phyloP scores from a whole-genome alignment of 1,140 invertebrate species.

The Drosophila parvula region DNA sequence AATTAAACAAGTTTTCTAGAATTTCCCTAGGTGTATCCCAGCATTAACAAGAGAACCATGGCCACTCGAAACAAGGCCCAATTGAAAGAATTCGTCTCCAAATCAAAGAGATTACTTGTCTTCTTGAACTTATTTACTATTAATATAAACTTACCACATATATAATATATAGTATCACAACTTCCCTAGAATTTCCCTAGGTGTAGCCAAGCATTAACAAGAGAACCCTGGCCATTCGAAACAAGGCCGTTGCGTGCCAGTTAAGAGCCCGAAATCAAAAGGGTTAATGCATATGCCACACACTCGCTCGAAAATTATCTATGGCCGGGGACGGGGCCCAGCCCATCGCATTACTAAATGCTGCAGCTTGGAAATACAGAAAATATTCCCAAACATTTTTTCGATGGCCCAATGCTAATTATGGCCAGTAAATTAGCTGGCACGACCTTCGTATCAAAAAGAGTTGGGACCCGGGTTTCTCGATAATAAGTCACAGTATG shows the following conservation, averaged over 20 bases:
- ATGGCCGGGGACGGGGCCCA: slow-evolving; percentile 31
- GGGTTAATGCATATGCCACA: slow-evolving; percentile 70
- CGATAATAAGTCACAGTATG: slow-evolving; percentile 48
- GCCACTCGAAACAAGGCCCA: too few species aligned
- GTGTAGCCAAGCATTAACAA: slow-evolving; percentile 4
- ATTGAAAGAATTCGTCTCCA: too few species aligned
- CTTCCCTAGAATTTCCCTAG: background rate
- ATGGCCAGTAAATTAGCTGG: slow-evolving; percentile 68
- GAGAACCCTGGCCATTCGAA: background rate
- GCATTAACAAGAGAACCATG: too few species aligned
- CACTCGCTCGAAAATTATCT: slow-evolving; percentile 67
- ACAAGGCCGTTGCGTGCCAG: slow-evolving; percentile 69
- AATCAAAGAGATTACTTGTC: too few species aligned
- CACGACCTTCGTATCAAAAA: slow-evolving; percentile 70
- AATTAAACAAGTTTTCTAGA: too few species aligned
- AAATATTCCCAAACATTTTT: slow-evolving; percentile 57
- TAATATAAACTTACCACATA: too few species aligned
- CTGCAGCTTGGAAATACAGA: slow-evolving; percentile 62
- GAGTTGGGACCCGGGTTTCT: slow-evolving; percentile 38
- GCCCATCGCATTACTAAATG: slow-evolving; percentile 53
- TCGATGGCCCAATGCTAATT: slow-evolving; percentile 62
- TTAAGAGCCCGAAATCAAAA: slow-evolving; percentile 49
- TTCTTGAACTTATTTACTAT: too few species aligned
- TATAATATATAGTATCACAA: too few species aligned
- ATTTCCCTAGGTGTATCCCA: too few species aligned